Conservation (phyloP, 2,888 invertebrate species). For the Acheta domesticus region DNA sequence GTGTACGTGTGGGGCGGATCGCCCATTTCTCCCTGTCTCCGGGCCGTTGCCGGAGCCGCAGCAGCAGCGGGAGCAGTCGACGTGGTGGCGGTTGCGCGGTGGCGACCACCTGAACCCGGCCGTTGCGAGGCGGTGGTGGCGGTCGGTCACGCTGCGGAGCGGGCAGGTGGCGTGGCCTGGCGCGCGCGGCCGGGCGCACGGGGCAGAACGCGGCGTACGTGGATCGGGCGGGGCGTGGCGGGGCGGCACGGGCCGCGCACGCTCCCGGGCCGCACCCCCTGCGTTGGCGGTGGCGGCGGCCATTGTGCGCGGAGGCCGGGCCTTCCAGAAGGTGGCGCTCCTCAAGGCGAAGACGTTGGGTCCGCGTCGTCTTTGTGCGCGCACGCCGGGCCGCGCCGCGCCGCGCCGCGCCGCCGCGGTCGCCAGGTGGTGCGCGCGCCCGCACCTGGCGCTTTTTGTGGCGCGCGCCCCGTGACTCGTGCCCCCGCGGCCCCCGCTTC, state of each 20-base stretch:
- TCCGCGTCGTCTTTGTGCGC: neutral
- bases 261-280: neutral
- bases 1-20: no score
- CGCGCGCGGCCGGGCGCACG: neutral
- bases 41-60: no score
- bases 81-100: no score
- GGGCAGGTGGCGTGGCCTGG: neutral
- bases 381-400: no score
- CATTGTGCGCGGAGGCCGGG: neutral
- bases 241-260: neutral
- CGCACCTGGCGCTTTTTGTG: constrained; percentile 5
- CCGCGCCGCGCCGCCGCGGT: neutral
- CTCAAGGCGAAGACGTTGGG: neutral
- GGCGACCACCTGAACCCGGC: no score
- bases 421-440: neutral
- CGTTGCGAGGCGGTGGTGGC: no score
- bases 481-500: neutral
- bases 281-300: neutral
- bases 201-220: neutral
- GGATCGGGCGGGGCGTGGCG: neutral
- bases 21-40: no score
- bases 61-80: no score
- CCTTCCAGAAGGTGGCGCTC: neutral
- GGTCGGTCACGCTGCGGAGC: no score
- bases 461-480: neutral